A percentile compares a stretch with the other conserved stretches of the same genome.
Conservation (phyloP, 2,113 vertebrate species). For the Vulpes ferrilata region DNA sequence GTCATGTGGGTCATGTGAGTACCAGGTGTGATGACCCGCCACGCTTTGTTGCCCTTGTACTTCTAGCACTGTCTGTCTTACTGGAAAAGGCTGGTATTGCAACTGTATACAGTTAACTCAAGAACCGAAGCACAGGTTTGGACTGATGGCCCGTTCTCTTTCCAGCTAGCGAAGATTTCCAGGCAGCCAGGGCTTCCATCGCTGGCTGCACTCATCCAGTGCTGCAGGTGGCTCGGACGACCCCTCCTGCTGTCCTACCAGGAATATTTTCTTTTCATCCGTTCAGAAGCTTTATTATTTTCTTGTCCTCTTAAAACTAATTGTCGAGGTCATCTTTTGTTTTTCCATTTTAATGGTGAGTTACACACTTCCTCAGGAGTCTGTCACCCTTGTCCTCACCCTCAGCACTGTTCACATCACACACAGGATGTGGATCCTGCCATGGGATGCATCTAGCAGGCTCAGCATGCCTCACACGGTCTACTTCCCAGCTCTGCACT, state of each 20-base stretch:
- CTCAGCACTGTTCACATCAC: neutral
- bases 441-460: accelerated
- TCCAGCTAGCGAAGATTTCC: neutral
- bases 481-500: accelerated
- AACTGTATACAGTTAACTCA: neutral
- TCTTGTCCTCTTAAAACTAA: neutral
- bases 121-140: neutral
- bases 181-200: neutral
- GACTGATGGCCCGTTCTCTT: neutral
- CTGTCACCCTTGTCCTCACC: neutral
- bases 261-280: neutral
- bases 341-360: neutral
- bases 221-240: accelerated
- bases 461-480: accelerated
- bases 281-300: neutral
- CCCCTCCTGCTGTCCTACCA: neutral
- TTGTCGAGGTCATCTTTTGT: neutral
- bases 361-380: neutral
- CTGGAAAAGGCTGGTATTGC: too few relatives aligned
- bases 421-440: accelerated
- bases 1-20: neutral
- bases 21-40: neutral
- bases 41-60: neutral
- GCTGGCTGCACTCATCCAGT: accelerated
- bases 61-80: neutral